Evolutionary conservation across 2,888 invertebrate genomes (phyloP), one percentile per base, ranked within the genome.

Genomic region (Micropterix aruncella): DNA sequence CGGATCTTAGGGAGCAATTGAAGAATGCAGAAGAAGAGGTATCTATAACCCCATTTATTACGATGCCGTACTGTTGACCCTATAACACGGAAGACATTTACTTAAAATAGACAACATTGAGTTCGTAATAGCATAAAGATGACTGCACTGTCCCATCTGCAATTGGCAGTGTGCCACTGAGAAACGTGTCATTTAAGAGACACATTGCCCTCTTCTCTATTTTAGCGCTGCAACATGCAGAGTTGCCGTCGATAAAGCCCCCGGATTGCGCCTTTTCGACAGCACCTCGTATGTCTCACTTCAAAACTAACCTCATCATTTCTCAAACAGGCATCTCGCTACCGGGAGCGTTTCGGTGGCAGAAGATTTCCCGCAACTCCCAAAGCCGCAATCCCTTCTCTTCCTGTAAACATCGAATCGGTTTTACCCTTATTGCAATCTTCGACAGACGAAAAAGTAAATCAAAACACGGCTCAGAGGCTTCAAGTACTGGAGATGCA

Each of bases 11-110:
- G 44, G 95, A 96, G 61, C 95, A 96, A 60, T 66, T 95, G 9
- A 79, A 83, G 51, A 94, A 91, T 62, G 84, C 93, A 12, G 94
- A 95, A 62, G 92, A 93, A 65, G 94, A 95, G 79, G 86, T 85
- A 66, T 54, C 42, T 44, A 18, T 19, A 14, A 14, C 5, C 15
- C n/a, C n/a, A n/a, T n/a, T n/a, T n/a, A n/a, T n/a, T n/a, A n/a
- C n/a, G n/a, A n/a, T n/a, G n/a, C n/a, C n/a, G n/a, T n/a, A n/a
- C n/a, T n/a, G n/a, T n/a, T n/a, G n/a, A n/a, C n/a, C n/a, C n/a
- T n/a, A n/a, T n/a, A n/a, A n/a, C n/a, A n/a, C n/a, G n/a, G n/a
- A n/a, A n/a, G n/a, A n/a, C n/a, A n/a, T n/a, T n/a, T n/a, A n/a
- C n/a, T n/a, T n/a, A n/a, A n/a, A n/a, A n/a, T n/a, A n/a, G 12